Conservation (phyloP, 2,888 invertebrate genomes). For the Athalia circularis region DNA sequence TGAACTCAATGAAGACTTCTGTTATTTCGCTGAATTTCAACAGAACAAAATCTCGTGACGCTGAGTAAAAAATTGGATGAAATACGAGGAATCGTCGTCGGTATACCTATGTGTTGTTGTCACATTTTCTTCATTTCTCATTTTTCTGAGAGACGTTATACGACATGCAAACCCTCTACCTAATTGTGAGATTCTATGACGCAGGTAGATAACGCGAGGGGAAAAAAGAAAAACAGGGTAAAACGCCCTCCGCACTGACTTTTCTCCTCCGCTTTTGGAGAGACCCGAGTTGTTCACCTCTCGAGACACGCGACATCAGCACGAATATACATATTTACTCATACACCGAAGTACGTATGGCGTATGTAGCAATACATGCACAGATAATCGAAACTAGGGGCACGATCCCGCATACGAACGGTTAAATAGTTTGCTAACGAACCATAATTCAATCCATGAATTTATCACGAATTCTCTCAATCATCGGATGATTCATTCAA, state of each 20-base stretch:
- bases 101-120: neutral
- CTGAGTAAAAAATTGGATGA: neutral
- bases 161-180: neutral
- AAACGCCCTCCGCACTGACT: no score
- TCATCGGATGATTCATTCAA: no score
- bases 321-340: slow-evolving; percentile 4
- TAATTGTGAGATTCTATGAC: slow-evolving; percentile 18
- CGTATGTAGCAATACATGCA: no score
- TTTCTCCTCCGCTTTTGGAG: neutral
- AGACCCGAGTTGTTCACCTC: slow-evolving; percentile 13
- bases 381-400: no score
- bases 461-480: neutral
- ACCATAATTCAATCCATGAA: neutral
- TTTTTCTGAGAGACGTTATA: neutral
- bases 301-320: slow-evolving; percentile 37
- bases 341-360: no score
- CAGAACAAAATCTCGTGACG: neutral
- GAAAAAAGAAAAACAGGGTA: no score
- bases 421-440: neutral
- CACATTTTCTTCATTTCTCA: slow-evolving; percentile 8
- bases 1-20: neutral
- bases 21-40: neutral
- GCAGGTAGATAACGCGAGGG: slow-evolving; percentile 18
- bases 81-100: slow-evolving; percentile 10
- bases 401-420: no score